Percentiles rank a stretch among this genome's conserved stretches.
These are phyloP conservation scores for Pimephales promelas DNA, from an alignment of 2,113 vertebrate genomes.

Conservation along the genomic window DNA sequence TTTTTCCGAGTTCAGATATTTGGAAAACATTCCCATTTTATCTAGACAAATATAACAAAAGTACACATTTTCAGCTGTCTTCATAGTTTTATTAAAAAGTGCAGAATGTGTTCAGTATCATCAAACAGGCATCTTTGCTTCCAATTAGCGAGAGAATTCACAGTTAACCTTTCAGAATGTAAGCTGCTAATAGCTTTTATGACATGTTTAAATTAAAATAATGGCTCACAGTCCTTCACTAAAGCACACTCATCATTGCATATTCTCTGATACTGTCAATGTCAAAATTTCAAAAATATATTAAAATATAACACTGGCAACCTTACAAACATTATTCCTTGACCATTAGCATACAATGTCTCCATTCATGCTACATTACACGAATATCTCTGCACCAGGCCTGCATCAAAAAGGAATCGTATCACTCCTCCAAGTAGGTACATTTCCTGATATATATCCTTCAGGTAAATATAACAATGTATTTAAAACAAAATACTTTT, in stretches of 20 bases:
- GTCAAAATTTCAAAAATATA: neutral
- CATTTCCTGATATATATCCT: neutral
- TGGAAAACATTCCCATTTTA: neutral
- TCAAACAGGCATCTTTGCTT: conserved; percentile 5
- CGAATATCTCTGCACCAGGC: conserved; percentile 12
- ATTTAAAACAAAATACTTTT: neutral
- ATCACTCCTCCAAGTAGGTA: neutral
- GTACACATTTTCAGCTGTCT: neutral
- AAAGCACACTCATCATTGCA: neutral
- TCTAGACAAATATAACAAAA: neutral
- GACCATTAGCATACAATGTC: neutral
- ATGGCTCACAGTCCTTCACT: conserved; percentile 7
- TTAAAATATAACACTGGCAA: conserved; percentile 7
- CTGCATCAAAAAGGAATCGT: neutral
- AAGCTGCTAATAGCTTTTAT: neutral
- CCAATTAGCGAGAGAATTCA: neutral
- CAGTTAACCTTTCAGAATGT: conserved; percentile 19
- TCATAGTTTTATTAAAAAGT: conserved; percentile 19
- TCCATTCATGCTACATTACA: conserved; percentile 8
- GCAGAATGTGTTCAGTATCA: neutral
- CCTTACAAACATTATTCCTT: neutral
- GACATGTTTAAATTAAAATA: neutral
- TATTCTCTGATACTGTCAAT: conserved; percentile 9
- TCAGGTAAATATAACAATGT: neutral
- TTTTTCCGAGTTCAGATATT: neutral